Base-by-base conservation (phyloP, 2,797 vertebrate genomes). In the Hybognathus amarus region DNA sequence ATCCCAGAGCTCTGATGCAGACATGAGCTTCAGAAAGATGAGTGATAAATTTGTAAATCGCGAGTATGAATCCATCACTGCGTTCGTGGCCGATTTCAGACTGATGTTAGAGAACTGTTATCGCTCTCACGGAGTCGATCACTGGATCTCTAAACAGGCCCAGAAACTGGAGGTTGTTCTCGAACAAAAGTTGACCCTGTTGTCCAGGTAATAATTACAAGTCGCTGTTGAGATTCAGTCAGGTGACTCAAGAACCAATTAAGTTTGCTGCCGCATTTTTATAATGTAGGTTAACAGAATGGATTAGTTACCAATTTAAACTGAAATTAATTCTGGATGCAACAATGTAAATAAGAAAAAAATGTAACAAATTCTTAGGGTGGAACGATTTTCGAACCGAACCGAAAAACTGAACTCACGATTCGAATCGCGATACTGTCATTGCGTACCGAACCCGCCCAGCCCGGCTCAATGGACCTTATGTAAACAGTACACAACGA, bases 151-250 rank as follows among this genome's bases (percentile, higher is more conserved):
- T 88, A 98, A 94, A 87, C 97, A 98, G 91, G 98, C 97, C 66
- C 97, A 99, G 89, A 98, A 98, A 87, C 90, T 99, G 92, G 98
- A 99, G 94, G 94, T 97, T 83, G 96, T 99, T 94, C 92, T 99
- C 88, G 98, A 99, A 87, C 98, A 99, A 89, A 99, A 99, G 90
- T 90, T 99, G 83, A 97, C 97, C 0, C 92, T 99, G 84, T 93
- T 99, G 1, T 97, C 97, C 78, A 96, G 98, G 97, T 99, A 93
- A 93, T 92, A 17, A 17, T 4, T 3, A 47, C 11, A 5, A 7
- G 8, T 6, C 67, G 1, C 0, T 2, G 6, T 1, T 18, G 27
- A 73, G n/a, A 30, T 33, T 74, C 15, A 5, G 2, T 27, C 5
- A 6, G 13, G n/a, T 24, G 11, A 6, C 56, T 27, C 9, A n/a